A percentile compares a stretch with the other conserved stretches of the same genome.
phyloP scores from a whole-genome alignment of 2,113 vertebrate species.

The Eptesicus fuscus region DNA sequence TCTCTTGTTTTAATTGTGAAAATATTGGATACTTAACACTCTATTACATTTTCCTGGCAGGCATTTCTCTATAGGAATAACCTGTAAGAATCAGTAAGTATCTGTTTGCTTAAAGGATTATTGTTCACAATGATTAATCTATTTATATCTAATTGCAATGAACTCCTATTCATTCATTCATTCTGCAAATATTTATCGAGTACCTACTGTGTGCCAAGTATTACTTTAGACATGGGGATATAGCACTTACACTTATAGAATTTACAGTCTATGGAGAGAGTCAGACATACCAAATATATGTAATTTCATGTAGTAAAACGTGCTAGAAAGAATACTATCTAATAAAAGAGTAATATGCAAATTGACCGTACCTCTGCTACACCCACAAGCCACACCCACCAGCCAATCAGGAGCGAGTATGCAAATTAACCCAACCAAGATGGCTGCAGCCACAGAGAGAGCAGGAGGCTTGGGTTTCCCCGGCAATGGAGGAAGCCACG shows the following conservation, averaged over 20 bases:
- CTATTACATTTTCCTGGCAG: neutral
- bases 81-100: neutral
- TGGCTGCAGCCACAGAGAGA: no score
- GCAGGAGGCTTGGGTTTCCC: no score
- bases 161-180: neutral
- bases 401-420: no score
- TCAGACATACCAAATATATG: neutral
- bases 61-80: neutral
- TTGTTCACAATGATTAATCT: neutral
- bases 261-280: neutral
- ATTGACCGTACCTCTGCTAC: no score
- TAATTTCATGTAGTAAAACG: neutral
- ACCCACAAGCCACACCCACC: no score
- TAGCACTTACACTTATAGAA: neutral
- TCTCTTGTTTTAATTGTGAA: constrained; percentile 36
- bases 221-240: neutral
- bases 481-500: no score
- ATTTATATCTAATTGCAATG: neutral
- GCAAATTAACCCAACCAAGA: no score
- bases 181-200: constrained; percentile 28
- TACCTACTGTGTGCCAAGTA: neutral
- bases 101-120: neutral
- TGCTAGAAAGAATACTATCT: neutral
- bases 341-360: no score
- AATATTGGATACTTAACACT: neutral